Percentiles rank a stretch among this genome's conserved stretches.
Evolutionary conservation across 2,797 vertebrate genomes (phyloP).

Genomic region (Sylvia borin): DNA sequence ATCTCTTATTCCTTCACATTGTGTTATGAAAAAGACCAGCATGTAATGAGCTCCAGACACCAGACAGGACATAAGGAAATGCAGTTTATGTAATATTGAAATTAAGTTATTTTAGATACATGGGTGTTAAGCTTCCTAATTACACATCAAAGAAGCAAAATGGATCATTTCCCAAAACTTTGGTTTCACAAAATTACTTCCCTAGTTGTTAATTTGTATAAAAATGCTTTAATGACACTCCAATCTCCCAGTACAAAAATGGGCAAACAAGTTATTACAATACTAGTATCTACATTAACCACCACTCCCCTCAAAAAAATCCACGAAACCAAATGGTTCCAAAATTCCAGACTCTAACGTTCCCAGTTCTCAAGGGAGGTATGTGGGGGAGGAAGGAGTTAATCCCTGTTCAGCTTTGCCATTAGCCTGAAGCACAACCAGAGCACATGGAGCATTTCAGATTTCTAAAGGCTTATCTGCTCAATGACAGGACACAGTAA

Average conservation of each 20-base stretch:
- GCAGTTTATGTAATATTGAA: not conserved
- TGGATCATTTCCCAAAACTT: not conserved
- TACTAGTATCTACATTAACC: not conserved
- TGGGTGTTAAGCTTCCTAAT: not conserved
- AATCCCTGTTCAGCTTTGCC: not conserved
- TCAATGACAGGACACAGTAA: slow-evolving; percentile 1
- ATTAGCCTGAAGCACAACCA: not conserved
- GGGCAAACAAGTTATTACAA: not conserved
- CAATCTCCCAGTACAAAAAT: not conserved
- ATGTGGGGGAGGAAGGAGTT: not conserved
- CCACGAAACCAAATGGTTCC: not conserved
- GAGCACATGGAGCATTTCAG: not conserved
- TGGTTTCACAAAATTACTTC: not conserved
- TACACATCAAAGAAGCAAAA: not conserved
- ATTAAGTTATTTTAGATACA: not conserved
- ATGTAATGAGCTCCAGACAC: not conserved
- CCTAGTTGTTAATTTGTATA: not conserved
- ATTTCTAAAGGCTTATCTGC: slow-evolving; percentile 34
- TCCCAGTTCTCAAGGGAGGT: not conserved
- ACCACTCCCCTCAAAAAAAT: not conserved
- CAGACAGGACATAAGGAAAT: not conserved
- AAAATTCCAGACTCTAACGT: not conserved
- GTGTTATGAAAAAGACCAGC: not conserved
- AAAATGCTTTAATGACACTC: not conserved
- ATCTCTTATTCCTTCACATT: not conserved